These are phyloP conservation scores for Gallinago nigripennis DNA, from an alignment of 2,797 vertebrate species.

Conservation along the genomic window DNA sequence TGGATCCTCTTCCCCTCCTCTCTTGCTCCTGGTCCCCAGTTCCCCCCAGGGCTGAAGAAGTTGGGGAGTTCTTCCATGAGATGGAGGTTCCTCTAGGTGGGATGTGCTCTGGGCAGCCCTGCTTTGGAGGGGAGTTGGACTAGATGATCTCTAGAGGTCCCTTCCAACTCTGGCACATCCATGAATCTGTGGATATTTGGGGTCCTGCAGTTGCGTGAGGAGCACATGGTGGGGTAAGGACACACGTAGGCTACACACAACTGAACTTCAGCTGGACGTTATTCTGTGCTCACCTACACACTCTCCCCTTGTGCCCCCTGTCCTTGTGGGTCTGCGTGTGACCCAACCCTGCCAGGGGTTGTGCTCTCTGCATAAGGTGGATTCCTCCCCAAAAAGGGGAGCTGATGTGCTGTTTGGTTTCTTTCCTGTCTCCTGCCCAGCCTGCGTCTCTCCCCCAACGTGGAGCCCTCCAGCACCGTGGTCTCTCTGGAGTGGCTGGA, in stretches of 20 bases:
- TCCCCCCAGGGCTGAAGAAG: neutral
- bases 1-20: neutral
- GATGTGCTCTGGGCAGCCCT: neutral
- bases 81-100: neutral
- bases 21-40: neutral
- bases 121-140: no score
- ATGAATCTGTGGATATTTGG: neutral
- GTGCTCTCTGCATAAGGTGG: neutral
- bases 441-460: conserved; percentile 86
- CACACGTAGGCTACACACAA: neutral
- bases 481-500: conserved; percentile 96
- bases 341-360: neutral
- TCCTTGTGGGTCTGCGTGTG: neutral
- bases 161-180: no score
- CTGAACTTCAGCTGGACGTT: neutral
- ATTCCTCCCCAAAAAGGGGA: neutral
- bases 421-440: conserved; percentile 68
- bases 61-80: neutral
- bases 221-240: neutral
- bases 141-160: no score
- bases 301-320: neutral
- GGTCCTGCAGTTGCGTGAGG: neutral
- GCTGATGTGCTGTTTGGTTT: neutral
- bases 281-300: rapidly evolving
- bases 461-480: conserved; percentile 95